Base-by-base conservation (phyloP, 2,888 invertebrate genomes). In the Drosophila atripex region DNA sequence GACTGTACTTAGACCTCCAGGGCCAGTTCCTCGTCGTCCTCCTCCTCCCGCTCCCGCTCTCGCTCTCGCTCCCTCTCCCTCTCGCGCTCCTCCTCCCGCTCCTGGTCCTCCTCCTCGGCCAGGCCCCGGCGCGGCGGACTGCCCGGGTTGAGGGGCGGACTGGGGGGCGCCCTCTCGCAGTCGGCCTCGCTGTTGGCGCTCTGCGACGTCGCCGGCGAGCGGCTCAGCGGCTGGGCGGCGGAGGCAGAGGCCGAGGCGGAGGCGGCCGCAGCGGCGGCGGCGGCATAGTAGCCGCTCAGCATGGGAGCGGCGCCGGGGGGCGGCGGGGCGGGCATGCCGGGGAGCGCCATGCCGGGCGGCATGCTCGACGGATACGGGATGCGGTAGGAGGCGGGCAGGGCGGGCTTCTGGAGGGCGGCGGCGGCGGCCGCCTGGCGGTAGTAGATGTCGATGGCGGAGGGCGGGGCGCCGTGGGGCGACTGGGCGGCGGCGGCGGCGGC, bases 361-460 rank as follows among this genome's bases (percentile, higher is more conserved):
- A 91, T 88, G 86, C 93, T 88, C 86, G 93, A 77, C 75, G 93
- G 89, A 90, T 92, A 92, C 80, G 43, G 43, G 9, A 92, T 87
- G 60, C 91, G 89, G 92, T 96, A 96, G 74, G 97, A 96, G 64
- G 85, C 76, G 46, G 84, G 84, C 88, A 97, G 65, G 87, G 97
- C 93, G 1, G 97, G 97, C 91, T 97, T 97, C 92, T 97, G 97
- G 69, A 97, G 92, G 57, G 96, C 96, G 0, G 94, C 94, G 1
- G 95, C 94, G 0, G 94, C 95, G 0, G 90, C 89, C 1, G 95
- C 95, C 86, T 96, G 96, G 18, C 96, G 93, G 92, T 97, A 97
- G 91, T 96, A 96, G 50, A 96, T 92, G 89, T 96, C 96, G 11
- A 95, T 95, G 1, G 95, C 94, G 71, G 94, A 94, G 0, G 95